These are phyloP conservation scores for Aradophagus sp. DNA, from an alignment of 1,140 invertebrate genomes.

Conservation along the genomic window DNA sequence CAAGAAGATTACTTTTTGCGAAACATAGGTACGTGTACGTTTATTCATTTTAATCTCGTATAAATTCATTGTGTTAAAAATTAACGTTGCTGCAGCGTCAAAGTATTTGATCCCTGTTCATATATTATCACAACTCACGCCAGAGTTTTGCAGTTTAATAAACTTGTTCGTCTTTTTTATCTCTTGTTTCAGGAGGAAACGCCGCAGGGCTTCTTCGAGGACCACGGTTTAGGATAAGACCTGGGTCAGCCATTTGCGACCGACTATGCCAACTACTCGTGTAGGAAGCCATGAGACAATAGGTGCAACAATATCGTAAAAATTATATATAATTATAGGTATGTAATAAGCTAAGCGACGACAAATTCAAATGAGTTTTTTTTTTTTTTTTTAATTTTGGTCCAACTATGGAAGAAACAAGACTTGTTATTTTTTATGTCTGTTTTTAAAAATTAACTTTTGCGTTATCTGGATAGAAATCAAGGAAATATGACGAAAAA, in stretches of 20 bases:
- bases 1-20: conserved; percentile 70
- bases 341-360: too few relatives aligned
- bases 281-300: conserved; percentile 34
- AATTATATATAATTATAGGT: conserved; percentile 8
- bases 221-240: conserved; percentile 94
- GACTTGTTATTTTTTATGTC: too few relatives aligned
- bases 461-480: too few relatives aligned
- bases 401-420: too few relatives aligned
- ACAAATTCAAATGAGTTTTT: too few relatives aligned
- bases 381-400: too few relatives aligned
- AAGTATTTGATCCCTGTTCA: conserved; percentile 74
- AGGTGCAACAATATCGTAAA: conserved; percentile 37
- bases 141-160: conserved; percentile 1
- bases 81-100: conserved; percentile 68
- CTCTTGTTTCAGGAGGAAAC: conserved; percentile 95
- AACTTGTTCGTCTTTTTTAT: conserved; percentile 16
- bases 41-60: conserved; percentile 66
- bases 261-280: conserved; percentile 4
- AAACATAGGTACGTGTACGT: conserved; percentile 72
- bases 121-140: conserved; percentile 44
- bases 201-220: conserved; percentile 98
- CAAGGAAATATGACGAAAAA: too few relatives aligned
- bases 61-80: conserved; percentile 33
- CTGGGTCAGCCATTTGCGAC: neutral
- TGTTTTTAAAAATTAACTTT: too few relatives aligned